Base-by-base conservation (phyloP, 1,140 invertebrate species). In the Calycopis cecrops region DNA sequence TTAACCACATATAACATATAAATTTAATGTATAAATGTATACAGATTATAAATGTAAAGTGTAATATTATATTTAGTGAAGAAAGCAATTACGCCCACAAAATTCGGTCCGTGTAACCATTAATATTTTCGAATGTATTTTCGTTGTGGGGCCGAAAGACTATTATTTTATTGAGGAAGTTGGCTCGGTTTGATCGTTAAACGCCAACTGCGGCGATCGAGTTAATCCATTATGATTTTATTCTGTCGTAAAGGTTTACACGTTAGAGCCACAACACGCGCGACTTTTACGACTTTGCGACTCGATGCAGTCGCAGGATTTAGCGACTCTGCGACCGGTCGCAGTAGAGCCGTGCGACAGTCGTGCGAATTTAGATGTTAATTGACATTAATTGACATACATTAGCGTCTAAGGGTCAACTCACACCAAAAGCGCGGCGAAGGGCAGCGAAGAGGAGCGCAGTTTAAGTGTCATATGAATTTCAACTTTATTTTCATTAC, bases 121-220 rank as follows among this genome's bases (percentile, higher is more conserved):
- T 71, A 65, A 59, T 65, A 62, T 60, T 65, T 71, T 67, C 69
- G 63, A 64, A 64, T 68, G 64, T 69, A 69, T 68, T 52, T 57
- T 55, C 53, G 58, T 57, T 6, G 21, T 28, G 62, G 57, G 53
- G 63, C 67, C 62, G 70, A 69, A 62, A 72, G 69, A 71, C 67
- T 70, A 77, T 77, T 71, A 81, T 80, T 85, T 86, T 84, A 86
- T 86, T 82, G 80, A 81, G 80, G 83, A 84, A 84, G 79, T 82
- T 70, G 64, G 71, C 76, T 65, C 76, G 63, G 71, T 72, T 62
- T 70, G 76, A 67, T 79, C 82, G 79, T 83, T 82, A 80, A 83
- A 73, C 67, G 62, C 53, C 73, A 71, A 65, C 72, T 73, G 67
- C 56, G 69, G 69, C 73, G 73, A 80, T 82, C 76, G 73, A 79